Percentiles rank a stretch among this genome's conserved stretches.
phyloP scores from a whole-genome alignment of 53 echinoderm and acorn worm species.

The Actinopyga echinites region DNA sequence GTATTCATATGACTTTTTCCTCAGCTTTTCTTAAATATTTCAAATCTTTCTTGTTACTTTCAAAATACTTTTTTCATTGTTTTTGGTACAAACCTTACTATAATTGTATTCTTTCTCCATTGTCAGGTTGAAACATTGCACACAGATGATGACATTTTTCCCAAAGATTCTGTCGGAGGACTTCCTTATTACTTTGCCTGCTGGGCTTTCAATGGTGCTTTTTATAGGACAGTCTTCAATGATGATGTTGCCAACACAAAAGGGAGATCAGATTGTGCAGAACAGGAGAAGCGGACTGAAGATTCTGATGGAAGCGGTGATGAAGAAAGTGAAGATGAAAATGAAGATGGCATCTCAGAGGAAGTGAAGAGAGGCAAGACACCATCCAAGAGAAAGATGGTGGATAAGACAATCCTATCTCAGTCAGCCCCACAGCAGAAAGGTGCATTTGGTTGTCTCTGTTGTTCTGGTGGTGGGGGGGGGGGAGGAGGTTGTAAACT shows the following conservation, averaged over 20 bases:
- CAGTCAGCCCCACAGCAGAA: not conserved
- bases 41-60: no score
- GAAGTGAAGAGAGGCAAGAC: not conserved
- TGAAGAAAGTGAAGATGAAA: constrained; percentile 35
- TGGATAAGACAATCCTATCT: not conserved
- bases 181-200: constrained; percentile 63
- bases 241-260: constrained; percentile 14
- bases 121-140: constrained; percentile 47
- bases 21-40: no score
- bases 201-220: constrained; percentile 57
- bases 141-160: constrained; percentile 37
- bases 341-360: constrained; percentile 27
- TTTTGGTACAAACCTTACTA: no score
- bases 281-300: not conserved
- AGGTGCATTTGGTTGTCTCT: not conserved
- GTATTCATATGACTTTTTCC: no score
- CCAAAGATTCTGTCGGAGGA: constrained; percentile 2
- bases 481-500: no score
- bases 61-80: no score
- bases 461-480: no score
- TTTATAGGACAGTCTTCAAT: constrained; percentile 24
- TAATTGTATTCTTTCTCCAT: no score
- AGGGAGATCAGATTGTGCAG: not conserved
- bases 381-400: constrained; percentile 11
- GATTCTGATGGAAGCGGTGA: constrained; percentile 20